These are phyloP conservation scores for Rhabdomys dilectus DNA, from an alignment of 2,113 vertebrate genomes.

Conservation along the genomic window DNA sequence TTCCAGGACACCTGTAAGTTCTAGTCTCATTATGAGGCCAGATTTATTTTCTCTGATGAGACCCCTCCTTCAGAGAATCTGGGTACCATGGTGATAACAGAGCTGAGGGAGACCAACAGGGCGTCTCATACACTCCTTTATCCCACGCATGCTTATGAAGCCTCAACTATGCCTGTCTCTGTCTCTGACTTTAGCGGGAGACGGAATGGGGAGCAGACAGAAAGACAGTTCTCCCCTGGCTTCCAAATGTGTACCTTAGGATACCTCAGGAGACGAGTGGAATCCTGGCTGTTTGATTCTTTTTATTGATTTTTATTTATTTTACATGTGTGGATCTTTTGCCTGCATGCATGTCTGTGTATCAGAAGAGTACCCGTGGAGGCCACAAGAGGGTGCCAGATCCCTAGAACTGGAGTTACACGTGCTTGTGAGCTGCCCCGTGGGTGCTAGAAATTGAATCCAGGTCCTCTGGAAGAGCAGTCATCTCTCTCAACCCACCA, in stretches of 20 bases:
- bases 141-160: background rate
- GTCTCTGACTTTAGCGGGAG: background rate
- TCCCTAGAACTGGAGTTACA: background rate
- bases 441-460: background rate
- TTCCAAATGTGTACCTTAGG: background rate
- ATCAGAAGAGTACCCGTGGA: background rate
- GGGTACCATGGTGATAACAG: conserved; percentile 33
- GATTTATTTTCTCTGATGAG: conserved; percentile 54
- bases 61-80: conserved; percentile 10
- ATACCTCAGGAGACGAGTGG: fast-evolving
- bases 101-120: background rate
- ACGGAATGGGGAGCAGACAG: fast-evolving
- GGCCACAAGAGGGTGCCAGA: background rate
- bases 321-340: background rate
- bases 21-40: conserved; percentile 14
- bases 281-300: background rate
- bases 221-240: background rate
- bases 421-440: background rate
- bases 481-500: background rate
- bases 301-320: background rate
- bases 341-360: background rate
- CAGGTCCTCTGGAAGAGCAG: background rate
- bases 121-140: no score
- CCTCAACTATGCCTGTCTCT: fast-evolving
- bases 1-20: conserved; percentile 35